Percentiles rank a stretch among this genome's conserved stretches.
Conservation (phyloP, 1,140 invertebrate genomes). For the Muscidifurax raptorellus region DNA sequence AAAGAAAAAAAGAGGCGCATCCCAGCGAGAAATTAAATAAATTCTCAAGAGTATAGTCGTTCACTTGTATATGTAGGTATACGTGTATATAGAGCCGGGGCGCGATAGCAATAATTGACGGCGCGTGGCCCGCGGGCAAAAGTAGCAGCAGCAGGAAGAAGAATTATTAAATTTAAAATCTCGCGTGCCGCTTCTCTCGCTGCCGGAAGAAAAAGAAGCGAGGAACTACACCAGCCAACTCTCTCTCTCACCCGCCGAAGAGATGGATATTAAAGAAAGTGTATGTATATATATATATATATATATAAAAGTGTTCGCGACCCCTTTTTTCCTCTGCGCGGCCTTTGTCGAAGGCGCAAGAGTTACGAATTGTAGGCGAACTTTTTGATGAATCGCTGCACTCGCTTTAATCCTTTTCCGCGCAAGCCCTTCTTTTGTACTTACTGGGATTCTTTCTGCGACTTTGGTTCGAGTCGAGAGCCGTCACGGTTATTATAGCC, state of each 20-base stretch:
- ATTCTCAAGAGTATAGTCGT: slow-evolving; percentile 43
- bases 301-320: neutral
- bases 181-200: slow-evolving; percentile 52
- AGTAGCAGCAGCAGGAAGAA: slow-evolving; percentile 32
- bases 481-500: slow-evolving; percentile 22
- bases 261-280: slow-evolving; percentile 4
- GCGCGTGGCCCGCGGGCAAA: slow-evolving; percentile 32
- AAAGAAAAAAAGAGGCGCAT: neutral
- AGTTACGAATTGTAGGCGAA: slow-evolving; percentile 60
- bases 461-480: neutral
- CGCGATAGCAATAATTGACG: slow-evolving; percentile 53
- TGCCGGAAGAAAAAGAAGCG: slow-evolving; percentile 54
- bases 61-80: too few relatives aligned
- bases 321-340: slow-evolving; percentile 4
- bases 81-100: neutral
- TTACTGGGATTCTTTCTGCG: slow-evolving; percentile 21
- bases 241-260: neutral
- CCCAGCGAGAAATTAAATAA: slow-evolving; percentile 53
- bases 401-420: slow-evolving; percentile 31
- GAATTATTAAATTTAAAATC: slow-evolving; percentile 66
- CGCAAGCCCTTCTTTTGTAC: slow-evolving; percentile 4
- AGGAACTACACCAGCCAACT: neutral
- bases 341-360: slow-evolving; percentile 57
- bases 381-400: slow-evolving; percentile 60
- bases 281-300: neutral